Percentiles rank a stretch among this genome's conserved stretches.
Conservation (phyloP, 2,113 vertebrate species). For the Rynchops niger region DNA sequence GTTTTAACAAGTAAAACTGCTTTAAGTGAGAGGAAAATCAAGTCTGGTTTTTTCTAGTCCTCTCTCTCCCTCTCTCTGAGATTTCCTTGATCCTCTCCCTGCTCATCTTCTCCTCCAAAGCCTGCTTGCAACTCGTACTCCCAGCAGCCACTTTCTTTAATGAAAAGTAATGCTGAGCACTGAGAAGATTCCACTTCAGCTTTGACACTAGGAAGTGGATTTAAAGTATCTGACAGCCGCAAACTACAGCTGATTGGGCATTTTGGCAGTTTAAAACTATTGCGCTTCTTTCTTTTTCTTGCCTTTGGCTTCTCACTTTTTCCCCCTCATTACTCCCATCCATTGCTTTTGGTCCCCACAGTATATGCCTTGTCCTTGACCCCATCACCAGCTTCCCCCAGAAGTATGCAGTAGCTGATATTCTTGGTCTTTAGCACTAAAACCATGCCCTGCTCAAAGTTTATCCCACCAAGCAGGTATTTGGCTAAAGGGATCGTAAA, state of each 20-base stretch:
- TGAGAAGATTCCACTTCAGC: constrained; percentile 41
- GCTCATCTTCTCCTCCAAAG: constrained; percentile 6
- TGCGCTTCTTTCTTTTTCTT: not conserved
- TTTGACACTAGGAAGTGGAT: constrained; percentile 13
- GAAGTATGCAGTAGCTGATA: not conserved
- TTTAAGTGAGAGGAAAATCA: constrained; percentile 19
- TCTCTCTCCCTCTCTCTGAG: not conserved
- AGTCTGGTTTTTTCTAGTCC: not conserved
- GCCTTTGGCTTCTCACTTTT: not conserved
- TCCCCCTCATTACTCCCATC: not conserved
- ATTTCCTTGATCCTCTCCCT: constrained; percentile 4
- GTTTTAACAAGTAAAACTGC: not conserved
- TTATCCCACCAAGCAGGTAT: not conserved
- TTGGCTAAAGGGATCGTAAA: not conserved
- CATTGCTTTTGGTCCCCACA: not conserved
- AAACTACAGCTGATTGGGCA: constrained; percentile 1
- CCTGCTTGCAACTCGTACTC: not conserved
- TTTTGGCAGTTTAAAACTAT: not conserved
- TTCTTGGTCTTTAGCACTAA: not conserved
- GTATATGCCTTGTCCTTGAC: not conserved
- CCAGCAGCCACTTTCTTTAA: constrained; percentile 38
- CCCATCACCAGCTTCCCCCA: not conserved
- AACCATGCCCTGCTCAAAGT: not conserved
- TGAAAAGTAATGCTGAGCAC: constrained; percentile 23
- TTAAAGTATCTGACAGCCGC: not conserved